Percentiles rank a stretch among this genome's conserved stretches.
Conservation (phyloP, 2,113 vertebrate genomes). For the Pseudorhombus dupliciocellatus region DNA sequence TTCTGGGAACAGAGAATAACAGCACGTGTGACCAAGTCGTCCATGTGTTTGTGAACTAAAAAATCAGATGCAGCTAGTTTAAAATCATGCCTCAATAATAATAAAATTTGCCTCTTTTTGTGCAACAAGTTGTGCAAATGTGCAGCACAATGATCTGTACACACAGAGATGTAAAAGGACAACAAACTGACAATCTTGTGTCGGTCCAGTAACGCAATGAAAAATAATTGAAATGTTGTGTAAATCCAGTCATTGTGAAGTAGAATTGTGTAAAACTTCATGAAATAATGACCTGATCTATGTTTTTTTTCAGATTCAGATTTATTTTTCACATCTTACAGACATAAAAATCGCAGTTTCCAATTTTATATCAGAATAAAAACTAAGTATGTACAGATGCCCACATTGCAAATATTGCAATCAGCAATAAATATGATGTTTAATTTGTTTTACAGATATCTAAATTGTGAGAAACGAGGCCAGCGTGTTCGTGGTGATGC, state of each 20-base stretch:
- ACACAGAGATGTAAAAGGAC: no score
- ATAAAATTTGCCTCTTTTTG: no score
- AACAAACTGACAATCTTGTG: no score
- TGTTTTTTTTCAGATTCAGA: neutral
- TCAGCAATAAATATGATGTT: conserved; percentile 67
- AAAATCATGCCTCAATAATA: no score
- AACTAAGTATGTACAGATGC: conserved; percentile 61
- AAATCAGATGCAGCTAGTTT: no score
- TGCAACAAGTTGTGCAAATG: no score
- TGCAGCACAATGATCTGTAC: no score
- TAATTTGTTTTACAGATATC: conserved; percentile 36
- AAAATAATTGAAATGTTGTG: no score
- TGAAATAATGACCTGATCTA: neutral
- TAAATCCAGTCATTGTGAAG: no score
- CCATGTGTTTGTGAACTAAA: neutral
- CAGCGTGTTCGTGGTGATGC: conserved; percentile 8
- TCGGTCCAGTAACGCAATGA: no score
- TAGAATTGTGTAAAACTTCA: neutral
- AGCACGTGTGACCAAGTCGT: conserved; percentile 5
- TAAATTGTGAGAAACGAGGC: conserved; percentile 38
- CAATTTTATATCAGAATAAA: conserved; percentile 46
- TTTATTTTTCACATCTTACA: conserved; percentile 65
- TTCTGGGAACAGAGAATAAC: conserved; percentile 7
- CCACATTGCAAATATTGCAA: conserved; percentile 33
- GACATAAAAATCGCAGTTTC: conserved; percentile 40